phyloP scores from a whole-genome alignment of 2,888 invertebrate species.

The Synergus gifuensis region DNA sequence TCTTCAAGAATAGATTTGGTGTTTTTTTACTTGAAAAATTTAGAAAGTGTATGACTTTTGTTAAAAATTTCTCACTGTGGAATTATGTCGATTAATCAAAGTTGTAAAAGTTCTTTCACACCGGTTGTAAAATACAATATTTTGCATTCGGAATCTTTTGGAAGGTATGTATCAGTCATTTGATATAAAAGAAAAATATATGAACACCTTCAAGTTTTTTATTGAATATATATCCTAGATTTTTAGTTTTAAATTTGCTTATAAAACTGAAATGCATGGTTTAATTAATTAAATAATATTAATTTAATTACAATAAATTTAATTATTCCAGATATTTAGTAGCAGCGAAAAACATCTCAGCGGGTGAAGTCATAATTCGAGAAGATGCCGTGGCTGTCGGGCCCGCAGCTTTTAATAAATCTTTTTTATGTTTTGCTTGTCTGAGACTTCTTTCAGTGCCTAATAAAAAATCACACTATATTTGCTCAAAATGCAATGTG shows the following conservation, averaged over 20 bases:
- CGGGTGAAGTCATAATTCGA: constrained; percentile 86
- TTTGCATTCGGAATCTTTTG: constrained; percentile 1
- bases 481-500: constrained; percentile 70
- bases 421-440: constrained; percentile 70
- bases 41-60: background rate
- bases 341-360: constrained; percentile 82
- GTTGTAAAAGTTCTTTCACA: background rate
- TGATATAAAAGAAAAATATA: background rate
- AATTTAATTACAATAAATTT: constrained; percentile 2
- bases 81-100: background rate
- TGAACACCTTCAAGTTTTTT: background rate
- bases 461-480: constrained; percentile 47
- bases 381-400: constrained; percentile 88
- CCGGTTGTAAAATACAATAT: constrained; percentile 1
- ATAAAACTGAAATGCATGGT: background rate
- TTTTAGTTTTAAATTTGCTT: background rate
- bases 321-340: constrained; percentile 81
- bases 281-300: no score
- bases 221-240: background rate
- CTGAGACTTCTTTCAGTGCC: constrained; percentile 62
- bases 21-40: background rate
- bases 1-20: background rate
- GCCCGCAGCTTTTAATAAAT: constrained; percentile 77
- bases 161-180: background rate
- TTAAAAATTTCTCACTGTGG: no score